A percentile compares a stretch with the other conserved stretches of the same genome.
These are phyloP conservation scores for Philantomba maxwellii DNA, from an alignment of 2,113 vertebrate species.

Conservation along the genomic window DNA sequence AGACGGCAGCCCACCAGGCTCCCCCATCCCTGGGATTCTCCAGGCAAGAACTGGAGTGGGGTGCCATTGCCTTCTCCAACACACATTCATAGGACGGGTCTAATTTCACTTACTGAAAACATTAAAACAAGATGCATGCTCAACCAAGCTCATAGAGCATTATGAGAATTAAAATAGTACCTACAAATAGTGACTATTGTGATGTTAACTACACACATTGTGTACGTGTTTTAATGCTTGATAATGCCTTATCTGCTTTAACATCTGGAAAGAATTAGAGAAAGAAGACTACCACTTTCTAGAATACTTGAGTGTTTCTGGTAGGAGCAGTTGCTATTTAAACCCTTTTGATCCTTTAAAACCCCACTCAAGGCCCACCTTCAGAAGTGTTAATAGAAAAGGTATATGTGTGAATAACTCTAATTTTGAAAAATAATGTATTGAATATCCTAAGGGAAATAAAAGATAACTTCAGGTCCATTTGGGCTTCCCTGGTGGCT, in stretches of 20 bases:
- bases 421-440: background rate
- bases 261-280: background rate
- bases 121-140: background rate
- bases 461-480: background rate
- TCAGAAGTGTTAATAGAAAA: background rate
- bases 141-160: background rate
- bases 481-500: background rate
- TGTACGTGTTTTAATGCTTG: background rate
- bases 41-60: no score
- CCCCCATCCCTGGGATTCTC: no score
- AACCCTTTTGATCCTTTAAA: background rate
- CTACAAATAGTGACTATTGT: background rate
- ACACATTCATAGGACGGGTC: background rate
- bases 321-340: background rate
- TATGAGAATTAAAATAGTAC: background rate
- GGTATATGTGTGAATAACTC: background rate
- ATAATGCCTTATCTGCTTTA: constrained; percentile 25
- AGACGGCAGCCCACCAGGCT: no score
- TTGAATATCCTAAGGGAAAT: background rate
- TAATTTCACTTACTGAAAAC: background rate
- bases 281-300: background rate
- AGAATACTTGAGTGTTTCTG: background rate
- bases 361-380: background rate
- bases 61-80: background rate
- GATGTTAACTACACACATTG: background rate